A percentile compares a stretch with the other conserved stretches of the same genome.
Conservation (phyloP, 1,140 invertebrate species). For the Aphidius gifuensis region DNA sequence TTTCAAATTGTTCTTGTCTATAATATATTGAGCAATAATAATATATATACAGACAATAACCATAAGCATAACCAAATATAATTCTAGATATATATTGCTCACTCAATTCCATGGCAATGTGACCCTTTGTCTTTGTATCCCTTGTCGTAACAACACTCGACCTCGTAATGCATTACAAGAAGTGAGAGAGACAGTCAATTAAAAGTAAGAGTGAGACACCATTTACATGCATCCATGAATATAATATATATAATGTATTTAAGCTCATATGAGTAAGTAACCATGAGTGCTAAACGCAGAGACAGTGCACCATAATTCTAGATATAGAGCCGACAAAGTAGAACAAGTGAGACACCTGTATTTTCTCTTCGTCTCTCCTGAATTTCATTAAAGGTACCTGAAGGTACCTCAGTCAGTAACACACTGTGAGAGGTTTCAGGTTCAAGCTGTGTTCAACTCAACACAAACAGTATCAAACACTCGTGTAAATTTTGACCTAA, state of each 20-base stretch:
- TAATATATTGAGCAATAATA: too few species aligned
- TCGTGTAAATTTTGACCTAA: too few species aligned
- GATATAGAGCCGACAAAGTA: not conserved
- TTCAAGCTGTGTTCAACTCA: not conserved
- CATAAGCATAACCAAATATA: slow-evolving; percentile 44
- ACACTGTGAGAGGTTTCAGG: slow-evolving; percentile 21
- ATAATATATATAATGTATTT: slow-evolving; percentile 30
- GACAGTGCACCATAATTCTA: not conserved
- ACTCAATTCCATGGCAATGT: slow-evolving; percentile 38
- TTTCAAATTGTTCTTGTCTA: too few species aligned
- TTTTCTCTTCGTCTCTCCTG: slow-evolving; percentile 18
- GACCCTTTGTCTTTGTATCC: slow-evolving; percentile 27
- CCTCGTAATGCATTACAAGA: slow-evolving; percentile 30
- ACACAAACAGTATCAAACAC: too few species aligned
- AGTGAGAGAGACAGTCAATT: too few species aligned
- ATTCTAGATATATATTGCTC: slow-evolving; percentile 34
- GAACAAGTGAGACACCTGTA: not conserved
- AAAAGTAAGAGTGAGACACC: slow-evolving; percentile 12
- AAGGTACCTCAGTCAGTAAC: slow-evolving; percentile 13
- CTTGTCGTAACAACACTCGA: slow-evolving; percentile 28
- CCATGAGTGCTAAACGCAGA: slow-evolving; percentile 15
- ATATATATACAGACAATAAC: too few species aligned
- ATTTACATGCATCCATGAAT: slow-evolving; percentile 24
- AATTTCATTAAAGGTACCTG: slow-evolving; percentile 31
- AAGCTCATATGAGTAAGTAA: slow-evolving; percentile 16